phyloP scores from a whole-genome alignment of 2,797 vertebrate species.

The Enteromius radiatus region DNA sequence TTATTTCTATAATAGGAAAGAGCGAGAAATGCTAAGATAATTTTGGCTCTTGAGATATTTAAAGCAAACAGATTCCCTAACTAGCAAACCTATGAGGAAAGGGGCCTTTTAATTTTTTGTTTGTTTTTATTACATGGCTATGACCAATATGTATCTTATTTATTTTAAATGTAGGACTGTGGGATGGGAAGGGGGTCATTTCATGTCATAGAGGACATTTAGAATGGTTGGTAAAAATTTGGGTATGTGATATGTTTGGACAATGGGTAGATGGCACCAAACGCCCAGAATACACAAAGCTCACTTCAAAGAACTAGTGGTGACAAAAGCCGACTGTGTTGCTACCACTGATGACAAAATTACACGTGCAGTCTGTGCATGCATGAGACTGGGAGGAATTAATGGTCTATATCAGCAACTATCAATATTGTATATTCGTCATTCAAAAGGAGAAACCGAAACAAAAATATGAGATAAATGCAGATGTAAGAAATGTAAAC shows the following conservation, averaged over 20 bases:
- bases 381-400: no score
- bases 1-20: not conserved
- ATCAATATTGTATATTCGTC: no score
- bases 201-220: not conserved
- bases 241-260: not conserved
- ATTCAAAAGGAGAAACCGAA: no score
- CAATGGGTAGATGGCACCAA: not conserved
- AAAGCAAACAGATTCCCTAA: not conserved
- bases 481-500: no score
- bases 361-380: no score
- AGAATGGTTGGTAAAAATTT: not conserved
- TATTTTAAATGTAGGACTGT: not conserved
- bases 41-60: slow-evolving; percentile 2
- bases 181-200: not conserved
- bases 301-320: no score
- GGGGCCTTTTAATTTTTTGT: not conserved
- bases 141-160: no score
- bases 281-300: no score
- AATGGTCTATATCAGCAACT: no score
- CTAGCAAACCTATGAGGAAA: not conserved
- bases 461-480: no score
- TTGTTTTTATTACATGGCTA: not conserved
- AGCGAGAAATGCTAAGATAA: not conserved
- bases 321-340: no score
- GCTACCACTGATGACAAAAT: no score